Conservation (phyloP, 2,888 invertebrate genomes). For the Vannuccia rotundouncinata region DNA sequence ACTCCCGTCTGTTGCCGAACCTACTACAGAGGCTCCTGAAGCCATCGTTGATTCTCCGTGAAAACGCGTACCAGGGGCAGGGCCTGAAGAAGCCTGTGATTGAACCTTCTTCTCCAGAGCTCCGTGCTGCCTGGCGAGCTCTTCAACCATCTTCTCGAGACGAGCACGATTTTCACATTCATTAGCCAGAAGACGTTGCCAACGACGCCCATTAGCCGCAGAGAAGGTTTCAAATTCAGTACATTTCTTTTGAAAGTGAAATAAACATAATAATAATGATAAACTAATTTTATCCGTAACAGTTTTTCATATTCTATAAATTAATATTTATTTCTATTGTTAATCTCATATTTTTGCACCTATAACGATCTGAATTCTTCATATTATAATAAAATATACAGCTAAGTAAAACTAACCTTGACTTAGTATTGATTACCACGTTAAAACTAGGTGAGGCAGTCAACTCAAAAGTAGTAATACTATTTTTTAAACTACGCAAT, state of each 20-base stretch:
- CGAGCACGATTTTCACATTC: constrained; percentile 87
- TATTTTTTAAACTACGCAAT: no score
- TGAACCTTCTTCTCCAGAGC: constrained; percentile 70
- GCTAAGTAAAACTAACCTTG: no score
- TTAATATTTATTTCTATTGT: no score
- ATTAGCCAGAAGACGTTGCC: constrained; percentile 83
- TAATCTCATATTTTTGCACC: no score
- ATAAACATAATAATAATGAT: no score
- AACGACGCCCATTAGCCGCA: constrained; percentile 79
- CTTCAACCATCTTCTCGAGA: constrained; percentile 79
- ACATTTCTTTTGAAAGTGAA: neutral
- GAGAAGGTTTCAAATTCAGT: constrained; percentile 61
- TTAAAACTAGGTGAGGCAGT: no score
- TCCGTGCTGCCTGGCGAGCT: constrained; percentile 90
- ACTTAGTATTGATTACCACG: no score
- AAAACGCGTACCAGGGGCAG: neutral
- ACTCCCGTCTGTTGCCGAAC: neutral
- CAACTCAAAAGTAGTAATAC: no score
- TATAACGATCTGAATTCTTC: no score
- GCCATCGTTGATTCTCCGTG: neutral
- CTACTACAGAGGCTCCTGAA: neutral
- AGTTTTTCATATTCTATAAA: no score
- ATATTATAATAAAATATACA: no score
- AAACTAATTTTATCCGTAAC: no score
- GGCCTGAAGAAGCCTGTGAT: neutral